Conservation (phyloP, 2,797 vertebrate species). For the Mus minutoides region DNA sequence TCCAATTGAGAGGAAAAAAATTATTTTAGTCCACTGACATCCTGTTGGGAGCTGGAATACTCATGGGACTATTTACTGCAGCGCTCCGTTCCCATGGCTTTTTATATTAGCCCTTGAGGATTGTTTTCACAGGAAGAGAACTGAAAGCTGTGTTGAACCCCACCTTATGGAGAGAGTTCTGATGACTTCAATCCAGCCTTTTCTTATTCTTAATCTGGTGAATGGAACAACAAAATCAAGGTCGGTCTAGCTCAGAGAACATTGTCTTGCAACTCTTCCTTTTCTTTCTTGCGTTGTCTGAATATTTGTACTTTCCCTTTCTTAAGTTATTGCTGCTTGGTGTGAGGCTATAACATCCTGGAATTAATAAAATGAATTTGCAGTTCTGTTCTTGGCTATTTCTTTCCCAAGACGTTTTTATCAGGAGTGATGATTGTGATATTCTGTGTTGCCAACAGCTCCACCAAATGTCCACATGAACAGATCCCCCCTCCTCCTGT, state of each 20-base stretch:
- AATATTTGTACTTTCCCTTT: neutral
- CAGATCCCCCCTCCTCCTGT: neutral
- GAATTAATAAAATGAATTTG: neutral
- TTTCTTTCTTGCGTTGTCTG: neutral
- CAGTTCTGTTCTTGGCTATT: neutral
- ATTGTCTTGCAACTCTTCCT: neutral
- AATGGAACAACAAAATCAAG: conserved; percentile 4
- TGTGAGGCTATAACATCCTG: neutral
- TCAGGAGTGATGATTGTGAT: neutral
- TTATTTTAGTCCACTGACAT: neutral
- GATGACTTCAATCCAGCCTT: conserved; percentile 41
- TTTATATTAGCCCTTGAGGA: neutral
- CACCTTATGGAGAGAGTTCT: neutral
- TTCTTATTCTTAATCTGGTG: neutral
- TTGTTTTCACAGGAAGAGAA: neutral
- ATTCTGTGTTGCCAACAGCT: neutral
- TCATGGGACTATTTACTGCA: neutral
- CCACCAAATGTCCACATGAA: neutral
- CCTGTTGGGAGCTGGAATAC: neutral
- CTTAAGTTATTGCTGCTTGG: neutral
- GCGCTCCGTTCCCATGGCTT: neutral
- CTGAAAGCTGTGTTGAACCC: conserved; percentile 5
- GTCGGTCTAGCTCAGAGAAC: neutral
- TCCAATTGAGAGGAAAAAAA: neutral
- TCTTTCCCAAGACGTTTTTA: neutral